Percentiles rank a stretch among this genome's conserved stretches.
These are phyloP conservation scores for Pogonus chalceus DNA, from an alignment of 1,140 invertebrate genomes.

Conservation along the genomic window DNA sequence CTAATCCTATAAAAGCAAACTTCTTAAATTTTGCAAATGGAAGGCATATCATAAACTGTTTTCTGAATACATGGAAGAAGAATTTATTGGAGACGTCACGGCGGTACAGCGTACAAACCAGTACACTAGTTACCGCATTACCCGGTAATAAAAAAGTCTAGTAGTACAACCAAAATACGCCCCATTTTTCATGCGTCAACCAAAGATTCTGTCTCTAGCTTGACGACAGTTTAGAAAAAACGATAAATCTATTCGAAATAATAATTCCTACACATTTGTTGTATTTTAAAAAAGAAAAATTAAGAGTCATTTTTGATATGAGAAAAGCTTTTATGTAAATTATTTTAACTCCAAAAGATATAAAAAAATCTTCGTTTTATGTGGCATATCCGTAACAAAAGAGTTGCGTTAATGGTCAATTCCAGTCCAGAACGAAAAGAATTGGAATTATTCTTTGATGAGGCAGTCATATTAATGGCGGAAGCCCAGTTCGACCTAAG, in stretches of 20 bases:
- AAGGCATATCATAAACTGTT: slow-evolving; percentile 30
- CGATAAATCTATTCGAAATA: slow-evolving; percentile 31
- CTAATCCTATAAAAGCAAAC: too few relatives aligned
- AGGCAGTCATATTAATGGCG: slow-evolving; percentile 16
- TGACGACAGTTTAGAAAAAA: slow-evolving; percentile 19
- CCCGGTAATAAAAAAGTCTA: slow-evolving; percentile 24
- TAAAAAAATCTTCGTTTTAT: background rate
- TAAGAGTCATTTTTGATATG: slow-evolving; percentile 32
- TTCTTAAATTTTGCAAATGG: slow-evolving; percentile 18
- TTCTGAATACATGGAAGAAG: slow-evolving; percentile 12
- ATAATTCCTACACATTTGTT: slow-evolving; percentile 28
- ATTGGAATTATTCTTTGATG: slow-evolving; percentile 16
- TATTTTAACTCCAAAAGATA: background rate
- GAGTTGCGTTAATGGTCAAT: slow-evolving; percentile 15
- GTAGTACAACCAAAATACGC: slow-evolving; percentile 18
- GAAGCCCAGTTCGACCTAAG: slow-evolving; percentile 24
- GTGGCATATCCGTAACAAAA: background rate
- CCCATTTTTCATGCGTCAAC: slow-evolving; percentile 29
- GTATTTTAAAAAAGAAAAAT: slow-evolving; percentile 27
- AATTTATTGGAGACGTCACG: slow-evolving; percentile 26
- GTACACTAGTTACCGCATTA: slow-evolving; percentile 30
- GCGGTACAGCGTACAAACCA: slow-evolving; percentile 12
- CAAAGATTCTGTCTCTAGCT: slow-evolving; percentile 11
- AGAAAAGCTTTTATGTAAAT: slow-evolving; percentile 34
- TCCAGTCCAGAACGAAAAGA: slow-evolving; percentile 19